Evolutionary conservation across 2,113 vertebrate genomes (phyloP).

Genomic region (Pardalotus punctatus): DNA sequence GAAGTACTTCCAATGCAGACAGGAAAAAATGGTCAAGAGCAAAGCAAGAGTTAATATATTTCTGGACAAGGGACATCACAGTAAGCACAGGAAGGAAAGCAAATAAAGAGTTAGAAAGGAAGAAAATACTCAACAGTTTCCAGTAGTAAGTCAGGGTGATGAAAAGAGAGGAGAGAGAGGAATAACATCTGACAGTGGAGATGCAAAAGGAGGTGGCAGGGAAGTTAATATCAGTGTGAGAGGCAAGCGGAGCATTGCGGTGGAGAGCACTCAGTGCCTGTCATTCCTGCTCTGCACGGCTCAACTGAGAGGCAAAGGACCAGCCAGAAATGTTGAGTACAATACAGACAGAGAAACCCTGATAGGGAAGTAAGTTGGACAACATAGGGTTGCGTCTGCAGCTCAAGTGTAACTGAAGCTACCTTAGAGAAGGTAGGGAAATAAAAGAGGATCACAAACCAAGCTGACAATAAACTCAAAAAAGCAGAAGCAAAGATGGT

Average conservation of each 20-base stretch:
- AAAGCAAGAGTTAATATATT: not conserved
- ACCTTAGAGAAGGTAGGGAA: not conserved
- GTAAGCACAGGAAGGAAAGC: not conserved
- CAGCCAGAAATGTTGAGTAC: not conserved
- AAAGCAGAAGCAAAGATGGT: not conserved
- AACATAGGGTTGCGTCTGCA: not conserved
- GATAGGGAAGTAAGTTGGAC: not conserved
- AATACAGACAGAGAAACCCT: not conserved
- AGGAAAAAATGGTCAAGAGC: not conserved
- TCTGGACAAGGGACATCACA: not conserved
- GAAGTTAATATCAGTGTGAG: not conserved
- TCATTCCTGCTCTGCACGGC: not conserved
- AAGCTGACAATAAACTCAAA: not conserved
- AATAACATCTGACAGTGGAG: not conserved
- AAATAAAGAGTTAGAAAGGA: constrained; percentile 12
- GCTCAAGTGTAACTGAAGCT: not conserved
- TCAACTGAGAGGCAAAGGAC: not conserved
- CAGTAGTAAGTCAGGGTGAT: not conserved
- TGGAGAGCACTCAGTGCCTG: not conserved
- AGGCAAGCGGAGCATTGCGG: not conserved
- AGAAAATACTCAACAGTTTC: constrained; percentile 5
- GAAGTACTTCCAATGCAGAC: not conserved
- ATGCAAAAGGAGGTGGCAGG: not conserved
- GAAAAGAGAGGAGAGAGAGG: not conserved
- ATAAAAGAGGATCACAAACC: not conserved